phyloP scores from a whole-genome alignment of 1,140 invertebrate genomes.

The Platyscapa corneri region DNA sequence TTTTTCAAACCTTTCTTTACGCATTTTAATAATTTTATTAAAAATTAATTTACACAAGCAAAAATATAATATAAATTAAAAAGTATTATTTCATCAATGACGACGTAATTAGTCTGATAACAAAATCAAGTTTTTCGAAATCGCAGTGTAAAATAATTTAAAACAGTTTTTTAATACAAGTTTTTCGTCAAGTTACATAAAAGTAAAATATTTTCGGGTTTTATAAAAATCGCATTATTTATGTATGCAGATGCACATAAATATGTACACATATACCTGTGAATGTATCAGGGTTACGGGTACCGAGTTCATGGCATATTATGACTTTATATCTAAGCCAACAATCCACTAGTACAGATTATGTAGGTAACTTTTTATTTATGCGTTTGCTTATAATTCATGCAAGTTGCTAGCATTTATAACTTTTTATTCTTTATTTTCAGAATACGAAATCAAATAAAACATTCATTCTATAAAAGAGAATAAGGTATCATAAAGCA shows the following conservation, averaged over 20 bases:
- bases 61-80: no score
- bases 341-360: constrained; percentile 14
- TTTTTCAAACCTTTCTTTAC: no score
- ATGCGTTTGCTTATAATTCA: background rate
- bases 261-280: background rate
- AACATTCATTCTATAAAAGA: background rate
- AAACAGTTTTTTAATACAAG: background rate
- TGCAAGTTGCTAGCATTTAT: background rate
- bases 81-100: no score
- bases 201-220: background rate
- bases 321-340: background rate
- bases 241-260: background rate
- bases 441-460: background rate
- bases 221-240: background rate
- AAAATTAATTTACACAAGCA: no score
- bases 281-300: background rate
- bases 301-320: constrained; percentile 8
- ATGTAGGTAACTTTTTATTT: constrained; percentile 17
- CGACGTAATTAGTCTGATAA: no score
- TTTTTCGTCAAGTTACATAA: background rate
- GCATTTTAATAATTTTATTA: no score
- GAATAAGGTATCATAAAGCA: background rate
- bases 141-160: background rate
- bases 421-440: constrained; percentile 4
- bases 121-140: background rate